A percentile compares a stretch with the other conserved stretches of the same genome.
Evolutionary conservation across 2,113 vertebrate genomes (phyloP).

Genomic region (Xyrauchen texanus): DNA sequence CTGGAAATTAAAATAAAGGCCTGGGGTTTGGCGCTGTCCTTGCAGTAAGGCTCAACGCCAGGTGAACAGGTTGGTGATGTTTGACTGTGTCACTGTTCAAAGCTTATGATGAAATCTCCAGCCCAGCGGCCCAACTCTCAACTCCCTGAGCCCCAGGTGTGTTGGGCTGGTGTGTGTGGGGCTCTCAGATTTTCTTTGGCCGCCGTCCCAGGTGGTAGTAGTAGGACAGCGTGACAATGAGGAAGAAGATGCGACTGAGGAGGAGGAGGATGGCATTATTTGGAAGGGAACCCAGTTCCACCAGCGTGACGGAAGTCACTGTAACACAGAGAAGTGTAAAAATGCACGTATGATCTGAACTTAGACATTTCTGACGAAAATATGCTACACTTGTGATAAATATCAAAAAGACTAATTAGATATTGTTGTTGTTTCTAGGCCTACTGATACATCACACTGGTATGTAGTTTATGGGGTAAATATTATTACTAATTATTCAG

Average conservation of each 20-base stretch:
- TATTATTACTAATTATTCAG: no score
- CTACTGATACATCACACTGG: no score
- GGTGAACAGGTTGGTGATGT: constrained; percentile 24
- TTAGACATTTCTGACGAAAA: no score
- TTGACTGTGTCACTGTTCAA: not conserved
- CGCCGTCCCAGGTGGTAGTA: constrained; percentile 94
- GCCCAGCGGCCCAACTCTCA: not conserved
- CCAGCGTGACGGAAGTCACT: constrained; percentile 87
- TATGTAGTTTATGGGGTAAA: no score
- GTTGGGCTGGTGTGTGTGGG: not conserved
- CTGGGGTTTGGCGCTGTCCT: not conserved
- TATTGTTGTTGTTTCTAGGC: no score
- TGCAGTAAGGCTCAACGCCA: constrained; percentile 4
- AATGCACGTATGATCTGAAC: not conserved
- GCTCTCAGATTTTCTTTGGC: constrained; percentile 84
- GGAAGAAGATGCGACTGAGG: constrained; percentile 84
- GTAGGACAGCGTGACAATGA: constrained; percentile 84
- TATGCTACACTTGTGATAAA: no score
- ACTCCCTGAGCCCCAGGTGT: not conserved
- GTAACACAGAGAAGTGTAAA: constrained; percentile 52
- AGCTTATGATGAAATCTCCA: constrained; percentile 10
- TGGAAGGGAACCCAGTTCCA: constrained; percentile 80
- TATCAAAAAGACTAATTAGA: no score
- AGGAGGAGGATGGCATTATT: constrained; percentile 82
- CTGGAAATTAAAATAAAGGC: not conserved